Evolutionary conservation across 2,797 vertebrate species (phyloP).

Genomic region (Mus minutoides): DNA sequence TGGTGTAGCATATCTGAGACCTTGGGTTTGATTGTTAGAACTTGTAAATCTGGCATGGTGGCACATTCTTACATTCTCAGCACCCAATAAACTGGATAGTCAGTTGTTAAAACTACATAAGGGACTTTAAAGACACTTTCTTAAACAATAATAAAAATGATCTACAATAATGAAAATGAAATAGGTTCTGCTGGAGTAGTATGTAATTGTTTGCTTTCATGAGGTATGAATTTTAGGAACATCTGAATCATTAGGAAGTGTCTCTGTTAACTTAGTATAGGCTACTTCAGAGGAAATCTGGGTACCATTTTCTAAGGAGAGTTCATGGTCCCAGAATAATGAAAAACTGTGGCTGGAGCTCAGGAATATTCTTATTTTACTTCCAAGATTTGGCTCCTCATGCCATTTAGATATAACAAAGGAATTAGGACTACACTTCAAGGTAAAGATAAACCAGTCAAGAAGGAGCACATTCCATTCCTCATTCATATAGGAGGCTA

Average conservation of each 20-base stretch:
- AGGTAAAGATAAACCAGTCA: not conserved
- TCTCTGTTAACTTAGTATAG: fast-evolving
- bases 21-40: not conserved
- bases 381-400: not conserved
- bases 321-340: not conserved
- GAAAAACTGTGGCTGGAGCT: not conserved
- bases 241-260: not conserved
- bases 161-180: not conserved
- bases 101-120: not conserved
- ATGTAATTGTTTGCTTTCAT: not conserved
- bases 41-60: not conserved
- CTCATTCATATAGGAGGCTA: not conserved
- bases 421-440: not conserved
- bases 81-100: not conserved
- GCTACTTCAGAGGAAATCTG: not conserved
- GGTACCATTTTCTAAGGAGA: not conserved
- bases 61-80: not conserved
- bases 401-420: not conserved
- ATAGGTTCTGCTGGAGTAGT: not conserved
- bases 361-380: not conserved
- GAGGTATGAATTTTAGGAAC: not conserved
- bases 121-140: not conserved
- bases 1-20: not conserved
- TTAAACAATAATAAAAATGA: not conserved
- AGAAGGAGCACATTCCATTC: not conserved